phyloP scores from a whole-genome alignment of 2,888 invertebrate genomes.

The Boloria selene region DNA sequence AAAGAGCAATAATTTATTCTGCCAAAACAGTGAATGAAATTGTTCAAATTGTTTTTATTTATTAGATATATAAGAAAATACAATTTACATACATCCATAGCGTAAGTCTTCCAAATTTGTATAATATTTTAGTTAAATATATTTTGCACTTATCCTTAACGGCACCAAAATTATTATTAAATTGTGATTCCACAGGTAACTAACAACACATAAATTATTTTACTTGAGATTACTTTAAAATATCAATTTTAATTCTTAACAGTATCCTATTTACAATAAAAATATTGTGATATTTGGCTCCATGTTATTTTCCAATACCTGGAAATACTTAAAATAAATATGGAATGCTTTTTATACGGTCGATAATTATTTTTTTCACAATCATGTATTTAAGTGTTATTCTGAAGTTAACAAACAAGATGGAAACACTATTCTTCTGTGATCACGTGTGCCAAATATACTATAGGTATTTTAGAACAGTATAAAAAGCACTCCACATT shows the following conservation, averaged over 20 bases:
- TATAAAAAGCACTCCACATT: conserved; percentile 42
- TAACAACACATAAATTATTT: conserved; percentile 57
- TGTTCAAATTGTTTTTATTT: conserved; percentile 2
- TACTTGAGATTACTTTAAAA: conserved; percentile 65
- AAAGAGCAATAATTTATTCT: conserved; percentile 6
- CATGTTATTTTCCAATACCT: conserved; percentile 53
- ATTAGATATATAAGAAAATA: conserved; percentile 13
- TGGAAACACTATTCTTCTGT: too few relatives aligned
- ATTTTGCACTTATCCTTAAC: conserved; percentile 41
- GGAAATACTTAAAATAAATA: conserved; percentile 49
- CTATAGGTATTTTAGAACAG: not conserved
- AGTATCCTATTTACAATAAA: conserved; percentile 53
- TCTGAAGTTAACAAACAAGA: conserved; percentile 7
- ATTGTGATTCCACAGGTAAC: conserved; percentile 72
- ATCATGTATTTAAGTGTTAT: conserved; percentile 2
- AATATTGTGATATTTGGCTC: conserved; percentile 76
- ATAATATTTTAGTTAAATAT: conserved; percentile 35
- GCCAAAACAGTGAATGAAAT: not conserved
- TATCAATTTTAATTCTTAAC: conserved; percentile 36
- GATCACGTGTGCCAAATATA: conserved; percentile 3
- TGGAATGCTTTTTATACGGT: conserved; percentile 46
- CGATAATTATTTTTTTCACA: conserved; percentile 26
- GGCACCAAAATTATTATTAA: conserved; percentile 60
- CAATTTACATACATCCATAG: conserved; percentile 6
- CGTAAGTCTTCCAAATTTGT: not conserved